phyloP scores from a whole-genome alignment of 2,113 vertebrate genomes.

The Motacilla tschutschensis region DNA sequence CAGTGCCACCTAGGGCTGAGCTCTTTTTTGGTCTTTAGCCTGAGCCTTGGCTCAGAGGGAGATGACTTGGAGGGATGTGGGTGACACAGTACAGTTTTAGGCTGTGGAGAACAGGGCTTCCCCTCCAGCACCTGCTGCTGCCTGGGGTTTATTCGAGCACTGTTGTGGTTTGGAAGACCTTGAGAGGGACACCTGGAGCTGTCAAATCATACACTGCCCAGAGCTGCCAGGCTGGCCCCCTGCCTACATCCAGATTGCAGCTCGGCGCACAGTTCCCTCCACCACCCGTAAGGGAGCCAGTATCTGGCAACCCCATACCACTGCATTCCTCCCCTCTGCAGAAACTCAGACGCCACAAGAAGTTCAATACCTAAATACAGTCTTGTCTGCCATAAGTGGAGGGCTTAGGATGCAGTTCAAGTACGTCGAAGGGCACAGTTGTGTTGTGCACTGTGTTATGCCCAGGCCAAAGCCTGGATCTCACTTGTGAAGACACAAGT shows the following conservation, averaged over 20 bases:
- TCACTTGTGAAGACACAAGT: background rate
- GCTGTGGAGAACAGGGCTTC: background rate
- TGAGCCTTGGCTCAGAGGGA: background rate
- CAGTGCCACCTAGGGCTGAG: background rate
- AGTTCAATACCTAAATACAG: background rate
- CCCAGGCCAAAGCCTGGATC: background rate
- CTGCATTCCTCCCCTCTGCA: background rate
- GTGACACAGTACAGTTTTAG: background rate
- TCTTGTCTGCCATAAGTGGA: background rate
- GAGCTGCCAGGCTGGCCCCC: background rate
- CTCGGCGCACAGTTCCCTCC: background rate
- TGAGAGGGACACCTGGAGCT: background rate
- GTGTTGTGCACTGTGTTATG: background rate
- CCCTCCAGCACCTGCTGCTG: background rate
- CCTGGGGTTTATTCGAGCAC: background rate
- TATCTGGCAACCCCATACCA: background rate
- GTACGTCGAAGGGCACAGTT: accelerated
- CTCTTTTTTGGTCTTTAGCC: background rate
- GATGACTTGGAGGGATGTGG: background rate
- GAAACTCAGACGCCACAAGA: background rate
- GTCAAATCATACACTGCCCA: background rate
- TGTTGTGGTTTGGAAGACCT: conserved; percentile 13
- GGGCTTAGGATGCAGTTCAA: background rate
- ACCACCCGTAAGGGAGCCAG: background rate
- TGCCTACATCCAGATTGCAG: background rate